Evolutionary conservation across 2,888 invertebrate genomes (phyloP).

Genomic region (Reticulitermes lucifugus): DNA sequence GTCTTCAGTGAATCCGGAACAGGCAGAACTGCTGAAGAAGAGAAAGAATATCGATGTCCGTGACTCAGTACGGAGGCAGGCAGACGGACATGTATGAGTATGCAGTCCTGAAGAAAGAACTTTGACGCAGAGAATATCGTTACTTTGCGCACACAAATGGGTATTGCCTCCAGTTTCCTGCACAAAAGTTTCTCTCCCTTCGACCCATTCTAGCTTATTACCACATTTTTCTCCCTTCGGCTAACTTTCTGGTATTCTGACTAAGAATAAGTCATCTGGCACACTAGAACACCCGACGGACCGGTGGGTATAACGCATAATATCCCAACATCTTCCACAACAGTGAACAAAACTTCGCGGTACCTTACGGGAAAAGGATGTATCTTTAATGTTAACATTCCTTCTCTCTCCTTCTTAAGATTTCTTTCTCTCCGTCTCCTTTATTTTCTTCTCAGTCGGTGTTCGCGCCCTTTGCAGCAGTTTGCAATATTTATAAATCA

Average conservation of each 20-base stretch:
- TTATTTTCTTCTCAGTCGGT: neutral
- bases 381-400: constrained; percentile 2
- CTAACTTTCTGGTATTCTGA: neutral
- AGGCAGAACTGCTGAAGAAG: too few relatives aligned
- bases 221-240: neutral
- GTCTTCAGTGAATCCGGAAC: too few relatives aligned
- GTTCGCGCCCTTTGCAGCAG: constrained; percentile 31
- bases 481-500: constrained; percentile 36
- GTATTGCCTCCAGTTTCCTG: too few relatives aligned
- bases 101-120: too few relatives aligned
- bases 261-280: neutral
- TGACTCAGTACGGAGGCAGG: too few relatives aligned
- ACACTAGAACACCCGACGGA: neutral
- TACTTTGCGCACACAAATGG: too few relatives aligned
- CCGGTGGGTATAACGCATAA: neutral
- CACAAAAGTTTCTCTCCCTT: too few relatives aligned
- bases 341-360: neutral
- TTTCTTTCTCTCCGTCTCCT: neutral
- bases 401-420: neutral
- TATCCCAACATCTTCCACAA: neutral
- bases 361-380: neutral
- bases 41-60: too few relatives aligned
- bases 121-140: too few relatives aligned
- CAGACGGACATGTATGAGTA: too few relatives aligned
- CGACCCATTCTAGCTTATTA: neutral